Base-by-base conservation (phyloP, 2,113 vertebrate species). In the Herpetotheres cachinnans region DNA sequence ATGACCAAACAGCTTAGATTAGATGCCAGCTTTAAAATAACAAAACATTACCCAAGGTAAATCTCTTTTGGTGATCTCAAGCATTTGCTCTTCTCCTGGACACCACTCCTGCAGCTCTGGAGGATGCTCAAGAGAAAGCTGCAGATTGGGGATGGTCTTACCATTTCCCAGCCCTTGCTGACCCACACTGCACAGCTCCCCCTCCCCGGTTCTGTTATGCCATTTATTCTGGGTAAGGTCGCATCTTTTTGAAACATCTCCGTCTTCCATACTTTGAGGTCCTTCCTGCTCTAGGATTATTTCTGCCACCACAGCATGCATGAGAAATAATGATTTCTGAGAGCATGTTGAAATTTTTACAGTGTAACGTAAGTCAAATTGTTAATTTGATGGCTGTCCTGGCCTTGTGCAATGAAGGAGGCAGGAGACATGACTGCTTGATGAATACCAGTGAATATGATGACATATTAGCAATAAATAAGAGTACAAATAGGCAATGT, bases 181-280 rank as follows among this genome's bases (percentile, higher is more conserved):
- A 38, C 11, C 18, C 30, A 25, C 6, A 2, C 6, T 18, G 16
- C 20, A 74, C 10, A 63, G 24, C 16, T 50, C 14, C 22, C 8
- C 32, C 19, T 36, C 79, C 54, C 52, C 1, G 0, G 13, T 62
- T 80, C 78, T 44, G 13, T 58, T 46, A 46, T 0, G 0, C 22
- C 36, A 7, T 38, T 69, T 87, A 16, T 62, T 70, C 63, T 27
- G 55, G n/a, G 49, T 24, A 69, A n/a, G 25, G 12, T 16, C 2
- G 1, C 26, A 19, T 25, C 32, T 44, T 59, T 73, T 6, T 19
- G 29, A 78, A 82, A 52, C 13, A 20, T 25, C 50, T 70, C 42
- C 11, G 13, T 52, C 52, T 56, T 58, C 59, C 52, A 34, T 6
- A 46, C 30, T 50, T 80, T 8, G 21, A 96, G 58, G n/a, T n/a